Conservation (phyloP, 2,113 vertebrate species). For the Pachycephala philippinensis region DNA sequence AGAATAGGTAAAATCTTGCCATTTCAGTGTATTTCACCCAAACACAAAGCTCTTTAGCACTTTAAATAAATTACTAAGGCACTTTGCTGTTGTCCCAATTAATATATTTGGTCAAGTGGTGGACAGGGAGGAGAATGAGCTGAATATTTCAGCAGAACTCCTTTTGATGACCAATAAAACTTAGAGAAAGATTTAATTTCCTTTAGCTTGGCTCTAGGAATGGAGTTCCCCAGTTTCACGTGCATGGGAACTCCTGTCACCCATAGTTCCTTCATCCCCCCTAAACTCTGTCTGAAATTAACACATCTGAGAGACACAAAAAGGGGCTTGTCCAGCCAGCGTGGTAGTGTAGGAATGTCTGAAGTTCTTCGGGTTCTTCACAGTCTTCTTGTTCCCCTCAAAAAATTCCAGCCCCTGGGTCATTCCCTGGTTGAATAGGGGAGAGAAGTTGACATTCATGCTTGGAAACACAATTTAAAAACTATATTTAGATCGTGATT, state of each 20-base stretch:
- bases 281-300: not conserved
- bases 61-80: not conserved
- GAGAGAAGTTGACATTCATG: not conserved
- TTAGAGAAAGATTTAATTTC: not conserved
- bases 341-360: not conserved
- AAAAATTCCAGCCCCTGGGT: not conserved
- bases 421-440: not conserved
- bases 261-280: not conserved
- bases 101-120: not conserved
- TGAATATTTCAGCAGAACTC: not conserved
- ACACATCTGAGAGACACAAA: not conserved
- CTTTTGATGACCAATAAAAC: not conserved
- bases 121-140: not conserved
- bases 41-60: not conserved
- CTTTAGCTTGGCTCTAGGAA: not conserved
- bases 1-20: not conserved
- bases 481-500: not conserved
- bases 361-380: not conserved
- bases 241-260: not conserved
- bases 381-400: not conserved
- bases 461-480: not conserved
- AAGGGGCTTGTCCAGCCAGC: not conserved
- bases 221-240: rapidly evolving
- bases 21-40: not conserved
- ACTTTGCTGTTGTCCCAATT: not conserved